Percentiles rank a stretch among this genome's conserved stretches.
phyloP scores from a whole-genome alignment of 2,113 vertebrate genomes.

The Rhineura floridana region DNA sequence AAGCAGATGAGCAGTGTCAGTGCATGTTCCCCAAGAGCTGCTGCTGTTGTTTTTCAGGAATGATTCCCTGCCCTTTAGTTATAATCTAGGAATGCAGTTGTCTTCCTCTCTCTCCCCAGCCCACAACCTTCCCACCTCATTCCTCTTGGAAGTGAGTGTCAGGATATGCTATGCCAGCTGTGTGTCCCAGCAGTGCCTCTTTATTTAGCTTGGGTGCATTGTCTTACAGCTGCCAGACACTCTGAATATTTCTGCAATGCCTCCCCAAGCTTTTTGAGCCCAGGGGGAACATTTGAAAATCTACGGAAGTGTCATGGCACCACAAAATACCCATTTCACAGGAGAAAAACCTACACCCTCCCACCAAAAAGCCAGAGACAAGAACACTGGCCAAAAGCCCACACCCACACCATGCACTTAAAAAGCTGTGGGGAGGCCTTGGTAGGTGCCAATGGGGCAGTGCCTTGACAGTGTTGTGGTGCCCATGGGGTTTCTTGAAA shows the following conservation, averaged over 20 bases:
- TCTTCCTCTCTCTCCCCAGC: conserved; percentile 10
- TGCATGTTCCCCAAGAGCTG: not conserved
- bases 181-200: conserved; percentile 63
- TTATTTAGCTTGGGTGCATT: conserved; percentile 49
- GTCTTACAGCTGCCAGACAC: conserved; percentile 38
- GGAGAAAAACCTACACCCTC: too few relatives aligned
- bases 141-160: conserved; percentile 71
- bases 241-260: conserved; percentile 21
- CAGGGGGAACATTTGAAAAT: too few relatives aligned
- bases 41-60: fast-evolving
- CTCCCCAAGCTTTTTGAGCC: not conserved
- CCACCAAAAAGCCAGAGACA: too few relatives aligned
- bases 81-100: conserved; percentile 73
- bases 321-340: too few relatives aligned
- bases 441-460: too few relatives aligned
- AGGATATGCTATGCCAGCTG: conserved; percentile 81
- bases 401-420: too few relatives aligned
- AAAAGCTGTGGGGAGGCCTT: too few relatives aligned
- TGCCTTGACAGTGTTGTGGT: too few relatives aligned
- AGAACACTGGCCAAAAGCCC: too few relatives aligned
- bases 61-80: conserved; percentile 32
- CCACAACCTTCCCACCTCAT: conserved; percentile 30
- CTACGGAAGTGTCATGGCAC: too few relatives aligned
- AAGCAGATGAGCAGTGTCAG: not conserved
- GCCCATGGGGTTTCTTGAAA: too few relatives aligned